phyloP scores from a whole-genome alignment of 2,797 vertebrate genomes.

The Trematocara caparti region DNA sequence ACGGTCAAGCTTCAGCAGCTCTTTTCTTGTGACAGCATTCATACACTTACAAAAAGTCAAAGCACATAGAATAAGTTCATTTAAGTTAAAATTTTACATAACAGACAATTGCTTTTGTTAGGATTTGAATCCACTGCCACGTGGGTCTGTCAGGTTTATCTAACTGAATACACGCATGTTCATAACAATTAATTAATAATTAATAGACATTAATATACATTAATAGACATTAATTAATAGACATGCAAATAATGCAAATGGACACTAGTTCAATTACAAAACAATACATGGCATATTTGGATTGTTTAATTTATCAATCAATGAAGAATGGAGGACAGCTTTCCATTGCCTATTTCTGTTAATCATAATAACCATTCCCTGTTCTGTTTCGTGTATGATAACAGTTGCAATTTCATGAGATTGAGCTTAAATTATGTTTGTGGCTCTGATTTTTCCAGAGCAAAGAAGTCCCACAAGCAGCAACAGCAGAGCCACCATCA shows the following conservation, averaged over 20 bases:
- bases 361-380: background rate
- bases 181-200: background rate
- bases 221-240: background rate
- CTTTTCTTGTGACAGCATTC: background rate
- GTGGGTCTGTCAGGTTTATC: background rate
- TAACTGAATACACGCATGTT: accelerated
- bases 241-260: background rate
- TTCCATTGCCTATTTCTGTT: accelerated
- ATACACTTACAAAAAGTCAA: background rate
- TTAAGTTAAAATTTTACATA: background rate
- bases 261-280: background rate
- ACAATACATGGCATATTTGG: background rate
- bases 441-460: background rate
- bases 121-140: background rate
- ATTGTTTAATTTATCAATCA: background rate
- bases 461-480: background rate
- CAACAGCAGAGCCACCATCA: background rate
- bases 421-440: background rate
- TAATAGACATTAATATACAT: background rate
- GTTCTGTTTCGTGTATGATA: accelerated
- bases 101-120: background rate
- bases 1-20: no score
- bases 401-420: accelerated
- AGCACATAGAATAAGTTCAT: background rate
- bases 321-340: background rate